Evolutionary conservation across 1,140 invertebrate species (phyloP).

Genomic region (Euwallacea fornicatus): DNA sequence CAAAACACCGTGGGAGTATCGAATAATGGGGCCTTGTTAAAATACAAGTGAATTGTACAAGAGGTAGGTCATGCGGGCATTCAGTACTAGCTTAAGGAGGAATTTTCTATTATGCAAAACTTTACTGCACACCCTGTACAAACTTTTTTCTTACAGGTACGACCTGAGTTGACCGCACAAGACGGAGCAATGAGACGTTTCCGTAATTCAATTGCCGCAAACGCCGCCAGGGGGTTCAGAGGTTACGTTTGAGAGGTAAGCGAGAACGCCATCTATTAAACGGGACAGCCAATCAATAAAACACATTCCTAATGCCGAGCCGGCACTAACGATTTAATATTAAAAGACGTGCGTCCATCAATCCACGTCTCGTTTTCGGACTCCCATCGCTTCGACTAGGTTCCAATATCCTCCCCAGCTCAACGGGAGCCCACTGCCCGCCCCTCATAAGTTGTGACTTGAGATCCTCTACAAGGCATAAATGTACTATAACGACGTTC

Average conservation of each 20-base stretch:
- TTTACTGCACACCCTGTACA: no score
- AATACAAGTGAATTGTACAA: no score
- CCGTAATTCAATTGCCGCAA: not conserved
- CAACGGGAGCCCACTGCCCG: not conserved
- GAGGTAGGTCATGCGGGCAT: no score
- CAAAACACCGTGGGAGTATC: no score
- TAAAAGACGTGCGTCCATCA: constrained; percentile 8
- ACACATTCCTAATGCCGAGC: constrained; percentile 8
- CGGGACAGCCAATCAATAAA: constrained; percentile 11
- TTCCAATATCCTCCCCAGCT: not conserved
- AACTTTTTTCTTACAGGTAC: no score
- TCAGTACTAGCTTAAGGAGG: no score
- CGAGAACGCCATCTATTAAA: constrained; percentile 8
- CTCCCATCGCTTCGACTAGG: not conserved
- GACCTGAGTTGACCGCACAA: no score
- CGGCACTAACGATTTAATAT: constrained; percentile 16
- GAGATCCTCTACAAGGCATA: no score
- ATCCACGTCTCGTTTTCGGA: constrained; percentile 11
- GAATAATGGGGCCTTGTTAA: no score
- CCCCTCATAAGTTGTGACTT: not conserved
- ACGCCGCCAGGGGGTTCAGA: not conserved
- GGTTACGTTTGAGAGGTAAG: constrained; percentile 1
- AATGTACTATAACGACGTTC: no score
- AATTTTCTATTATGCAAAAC: no score
- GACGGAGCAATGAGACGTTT: no score